Evolutionary conservation across 92 coral and sea anemone species (phyloP).

Genomic region (Paragorgia papillata): DNA sequence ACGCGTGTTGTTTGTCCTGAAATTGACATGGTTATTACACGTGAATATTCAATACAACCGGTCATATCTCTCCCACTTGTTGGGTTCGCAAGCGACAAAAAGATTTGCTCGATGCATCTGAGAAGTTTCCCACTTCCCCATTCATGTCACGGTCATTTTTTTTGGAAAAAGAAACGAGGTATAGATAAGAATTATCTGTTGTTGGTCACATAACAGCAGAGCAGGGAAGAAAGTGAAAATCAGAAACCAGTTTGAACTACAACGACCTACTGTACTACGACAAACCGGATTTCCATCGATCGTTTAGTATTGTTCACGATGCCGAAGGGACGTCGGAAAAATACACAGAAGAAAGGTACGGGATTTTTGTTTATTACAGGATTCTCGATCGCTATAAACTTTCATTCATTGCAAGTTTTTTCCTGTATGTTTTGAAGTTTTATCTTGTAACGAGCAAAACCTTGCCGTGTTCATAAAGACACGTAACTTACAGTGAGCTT

Average conservation of each 20-base stretch:
- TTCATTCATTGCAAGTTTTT: too few relatives aligned
- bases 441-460: not conserved
- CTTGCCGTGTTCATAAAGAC: not conserved
- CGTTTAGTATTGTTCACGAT: conserved; percentile 15
- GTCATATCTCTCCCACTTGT: conserved; percentile 86
- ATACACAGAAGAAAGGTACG: conserved; percentile 13
- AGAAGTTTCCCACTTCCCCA: conserved; percentile 27
- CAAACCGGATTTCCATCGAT: not conserved
- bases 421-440: too few relatives aligned
- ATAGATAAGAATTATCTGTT: conserved; percentile 29
- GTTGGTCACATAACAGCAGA: conserved; percentile 29
- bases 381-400: not conserved
- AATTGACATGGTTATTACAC: conserved; percentile 15
- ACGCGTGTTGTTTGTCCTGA: not conserved
- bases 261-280: too few relatives aligned
- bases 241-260: too few relatives aligned
- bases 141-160: conserved; percentile 24
- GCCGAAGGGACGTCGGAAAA: conserved; percentile 40
- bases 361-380: not conserved
- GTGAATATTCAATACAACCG: conserved; percentile 17
- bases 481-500: too few relatives aligned
- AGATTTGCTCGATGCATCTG: conserved; percentile 44
- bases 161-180: conserved; percentile 40
- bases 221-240: not conserved
- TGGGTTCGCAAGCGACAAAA: conserved; percentile 76